Conservation (phyloP, 2,888 invertebrate species). For the Diaperis boleti region DNA sequence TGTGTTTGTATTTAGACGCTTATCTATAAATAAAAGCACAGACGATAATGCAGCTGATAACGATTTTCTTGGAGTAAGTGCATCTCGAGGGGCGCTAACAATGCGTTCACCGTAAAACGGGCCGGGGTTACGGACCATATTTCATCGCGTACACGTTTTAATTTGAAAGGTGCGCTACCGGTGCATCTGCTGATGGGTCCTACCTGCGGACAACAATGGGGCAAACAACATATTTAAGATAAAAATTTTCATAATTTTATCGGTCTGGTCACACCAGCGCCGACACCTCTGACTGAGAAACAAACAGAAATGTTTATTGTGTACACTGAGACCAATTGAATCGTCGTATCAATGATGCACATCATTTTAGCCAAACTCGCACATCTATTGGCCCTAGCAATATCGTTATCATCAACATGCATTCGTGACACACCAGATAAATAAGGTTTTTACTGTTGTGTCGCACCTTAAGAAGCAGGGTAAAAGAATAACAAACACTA, state of each 20-base stretch:
- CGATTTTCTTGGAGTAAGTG: not conserved
- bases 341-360: too few relatives aligned
- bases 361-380: too few relatives aligned
- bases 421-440: too few relatives aligned
- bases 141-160: constrained; percentile 42
- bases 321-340: too few relatives aligned
- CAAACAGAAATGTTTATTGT: too few relatives aligned
- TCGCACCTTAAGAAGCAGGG: too few relatives aligned
- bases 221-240: not conserved
- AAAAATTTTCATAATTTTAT: not conserved
- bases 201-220: constrained; percentile 13
- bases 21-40: constrained; percentile 39
- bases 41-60: constrained; percentile 24
- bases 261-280: too few relatives aligned
- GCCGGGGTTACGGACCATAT: constrained; percentile 2
- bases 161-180: constrained; percentile 54
- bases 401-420: too few relatives aligned
- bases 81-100: constrained; percentile 4
- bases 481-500: not conserved
- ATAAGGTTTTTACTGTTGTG: too few relatives aligned
- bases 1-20: constrained; percentile 31
- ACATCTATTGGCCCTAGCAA: too few relatives aligned
- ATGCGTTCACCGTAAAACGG: not conserved
- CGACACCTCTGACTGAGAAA: too few relatives aligned
- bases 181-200: constrained; percentile 33